Conservation (phyloP, 2,113 vertebrate genomes). For the Trichechus manatus region DNA sequence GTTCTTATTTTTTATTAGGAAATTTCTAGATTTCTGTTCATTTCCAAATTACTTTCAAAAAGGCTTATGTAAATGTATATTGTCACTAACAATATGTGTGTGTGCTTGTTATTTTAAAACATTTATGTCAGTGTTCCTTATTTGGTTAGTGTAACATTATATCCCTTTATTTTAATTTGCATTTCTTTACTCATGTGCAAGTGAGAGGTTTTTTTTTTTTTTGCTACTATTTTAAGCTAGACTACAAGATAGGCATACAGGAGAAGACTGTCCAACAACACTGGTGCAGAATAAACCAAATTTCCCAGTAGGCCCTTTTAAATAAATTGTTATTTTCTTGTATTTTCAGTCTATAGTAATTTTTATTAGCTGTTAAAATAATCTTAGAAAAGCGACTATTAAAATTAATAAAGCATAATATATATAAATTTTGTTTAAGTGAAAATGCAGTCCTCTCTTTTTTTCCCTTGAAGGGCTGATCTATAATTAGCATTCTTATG, state of each 20-base stretch:
- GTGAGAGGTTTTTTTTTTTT: slow-evolving; percentile 17
- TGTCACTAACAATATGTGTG: not conserved
- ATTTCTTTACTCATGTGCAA: slow-evolving; percentile 48
- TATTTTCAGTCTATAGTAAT: not conserved
- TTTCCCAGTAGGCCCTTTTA: not conserved
- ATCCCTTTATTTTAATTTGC: slow-evolving; percentile 51
- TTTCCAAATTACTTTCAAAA: slow-evolving; percentile 48
- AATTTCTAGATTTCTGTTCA: slow-evolving; percentile 21
- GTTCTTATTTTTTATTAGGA: slow-evolving; percentile 58
- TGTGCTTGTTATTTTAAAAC: slow-evolving; percentile 48
- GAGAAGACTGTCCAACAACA: not conserved
- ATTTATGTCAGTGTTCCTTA: slow-evolving; percentile 49
- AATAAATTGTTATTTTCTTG: slow-evolving; percentile 27
- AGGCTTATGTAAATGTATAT: slow-evolving; percentile 10
- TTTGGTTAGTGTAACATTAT: slow-evolving; percentile 51
- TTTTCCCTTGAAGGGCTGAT: not conserved
- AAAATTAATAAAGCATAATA: slow-evolving; percentile 26
- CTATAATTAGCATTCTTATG: slow-evolving; percentile 37
- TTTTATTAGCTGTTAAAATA: slow-evolving; percentile 22
- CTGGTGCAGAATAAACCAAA: not conserved
- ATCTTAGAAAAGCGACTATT: slow-evolving; percentile 46
- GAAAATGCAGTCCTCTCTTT: slow-evolving; percentile 12
- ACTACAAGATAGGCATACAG: not conserved
- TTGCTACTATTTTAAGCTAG: slow-evolving; percentile 48
- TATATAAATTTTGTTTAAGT: not conserved